Evolutionary conservation across 1,140 invertebrate species (phyloP).

Genomic region (Leptinotarsa lineolata): DNA sequence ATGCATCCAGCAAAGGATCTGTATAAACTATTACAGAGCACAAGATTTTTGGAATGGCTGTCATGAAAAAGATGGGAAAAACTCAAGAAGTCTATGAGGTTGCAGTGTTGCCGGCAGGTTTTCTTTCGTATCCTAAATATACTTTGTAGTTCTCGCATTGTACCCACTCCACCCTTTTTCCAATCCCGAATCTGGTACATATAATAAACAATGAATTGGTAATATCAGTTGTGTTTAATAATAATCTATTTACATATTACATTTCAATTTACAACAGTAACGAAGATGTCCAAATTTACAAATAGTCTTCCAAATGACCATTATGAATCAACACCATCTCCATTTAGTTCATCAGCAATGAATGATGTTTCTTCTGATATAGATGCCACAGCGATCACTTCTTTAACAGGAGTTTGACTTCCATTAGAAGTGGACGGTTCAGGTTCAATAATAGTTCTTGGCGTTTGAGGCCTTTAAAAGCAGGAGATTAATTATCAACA

Average conservation of each 20-base stretch:
- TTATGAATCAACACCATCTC: constrained; percentile 64
- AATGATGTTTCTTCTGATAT: constrained; percentile 76
- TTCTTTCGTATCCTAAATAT: too few relatives aligned
- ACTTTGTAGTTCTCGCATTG: too few relatives aligned
- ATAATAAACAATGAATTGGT: too few relatives aligned
- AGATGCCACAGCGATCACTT: constrained; percentile 42
- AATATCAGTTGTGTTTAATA: not conserved
- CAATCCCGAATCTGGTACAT: too few relatives aligned
- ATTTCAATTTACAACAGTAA: constrained; percentile 8
- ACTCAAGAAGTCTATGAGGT: too few relatives aligned
- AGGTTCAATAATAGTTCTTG: constrained; percentile 40
- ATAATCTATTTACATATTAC: constrained; percentile 11
- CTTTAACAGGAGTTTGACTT: constrained; percentile 47
- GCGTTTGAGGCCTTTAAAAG: constrained; percentile 47
- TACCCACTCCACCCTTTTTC: too few relatives aligned
- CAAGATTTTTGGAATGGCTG: too few relatives aligned
- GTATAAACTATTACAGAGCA: too few relatives aligned
- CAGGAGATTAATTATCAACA: not conserved
- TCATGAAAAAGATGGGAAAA: too few relatives aligned
- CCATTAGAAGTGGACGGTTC: constrained; percentile 34
- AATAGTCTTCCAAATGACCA: not conserved
- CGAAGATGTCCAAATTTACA: not conserved
- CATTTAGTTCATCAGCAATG: constrained; percentile 62
- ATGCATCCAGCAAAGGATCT: too few relatives aligned
- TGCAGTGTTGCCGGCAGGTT: too few relatives aligned